Evolutionary conservation across 2,797 vertebrate genomes (phyloP).

Genomic region (Eulemur coronatus): DNA sequence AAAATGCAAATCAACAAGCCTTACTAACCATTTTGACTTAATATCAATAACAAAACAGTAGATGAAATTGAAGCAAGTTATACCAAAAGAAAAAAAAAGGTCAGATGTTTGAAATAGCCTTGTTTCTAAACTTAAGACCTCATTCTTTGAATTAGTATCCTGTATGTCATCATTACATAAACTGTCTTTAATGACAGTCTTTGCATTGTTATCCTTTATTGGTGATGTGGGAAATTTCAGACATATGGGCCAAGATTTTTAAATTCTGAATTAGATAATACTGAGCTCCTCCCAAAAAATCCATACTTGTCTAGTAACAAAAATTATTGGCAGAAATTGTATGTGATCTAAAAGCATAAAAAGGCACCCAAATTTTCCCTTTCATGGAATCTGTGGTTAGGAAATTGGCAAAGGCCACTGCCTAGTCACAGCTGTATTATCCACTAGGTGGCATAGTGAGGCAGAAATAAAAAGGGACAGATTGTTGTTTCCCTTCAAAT

Average conservation of each 20-base stretch:
- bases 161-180: background rate
- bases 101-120: background rate
- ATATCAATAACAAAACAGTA: background rate
- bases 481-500: background rate
- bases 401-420: background rate
- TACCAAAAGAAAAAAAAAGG: background rate
- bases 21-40: background rate
- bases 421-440: background rate
- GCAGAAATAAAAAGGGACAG: background rate
- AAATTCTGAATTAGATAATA: background rate
- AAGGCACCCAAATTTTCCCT: background rate
- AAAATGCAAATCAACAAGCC: background rate
- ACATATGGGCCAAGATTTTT: background rate
- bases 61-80: background rate
- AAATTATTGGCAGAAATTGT: background rate
- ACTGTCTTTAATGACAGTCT: background rate
- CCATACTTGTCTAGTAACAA: background rate
- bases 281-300: background rate
- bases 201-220: background rate
- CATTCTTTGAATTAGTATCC: background rate
- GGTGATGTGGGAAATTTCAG: background rate
- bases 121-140: background rate
- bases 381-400: background rate
- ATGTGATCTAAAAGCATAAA: background rate
- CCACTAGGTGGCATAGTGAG: constrained; percentile 79